Evolutionary conservation across 2,888 invertebrate species (phyloP), one percentile per base, ranked within the genome.

Genomic region (Geotrupes spiniger): DNA sequence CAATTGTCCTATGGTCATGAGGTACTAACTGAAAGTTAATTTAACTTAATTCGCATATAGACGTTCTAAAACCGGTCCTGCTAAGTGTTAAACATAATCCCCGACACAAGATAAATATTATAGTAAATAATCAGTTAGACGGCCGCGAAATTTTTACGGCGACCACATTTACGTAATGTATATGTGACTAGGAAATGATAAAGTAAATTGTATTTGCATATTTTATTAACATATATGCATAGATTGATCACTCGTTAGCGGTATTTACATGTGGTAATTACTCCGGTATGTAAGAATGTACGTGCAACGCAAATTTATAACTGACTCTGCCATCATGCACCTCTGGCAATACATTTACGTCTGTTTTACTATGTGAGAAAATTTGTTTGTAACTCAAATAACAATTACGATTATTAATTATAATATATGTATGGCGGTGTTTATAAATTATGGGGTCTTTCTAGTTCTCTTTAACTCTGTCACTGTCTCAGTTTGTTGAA

Each of bases 191-290:
- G 51, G 51, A 51, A 51, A 52, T 55, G 52, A 50, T 50, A 43
- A 55, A 51, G 45, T 48, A 51, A 52, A 38, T 33, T 21, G 10
- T 39, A 47, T 51, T 53, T 45, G 42, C 52, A 53, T 55, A 51
- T 36, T 31, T 51, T 55, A 54, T 59, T 58, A 44, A 60, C 59
- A 58, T 61, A 57, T 61, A 53, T 53, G 51, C 59, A 50, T 43
- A 59, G 63, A 64, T 63, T 63, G 63, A 64, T 64, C 60, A 59
- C 60, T 59, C 51, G 46, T 53, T 56, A 57, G 51, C 57, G 59
- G 55, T 63, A 62, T 64, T 62, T 63, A 64, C 63, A 63, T 63
- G 63, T 58, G 59, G 63, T 63, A 63, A 63, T 64, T 64, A 64
- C 61, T 50, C 46, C 48, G 48, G 49, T 39, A 49, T 49, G 48